Evolutionary conservation across 2,888 invertebrate species (phyloP).

Genomic region (Agonopterix subpropinquella): DNA sequence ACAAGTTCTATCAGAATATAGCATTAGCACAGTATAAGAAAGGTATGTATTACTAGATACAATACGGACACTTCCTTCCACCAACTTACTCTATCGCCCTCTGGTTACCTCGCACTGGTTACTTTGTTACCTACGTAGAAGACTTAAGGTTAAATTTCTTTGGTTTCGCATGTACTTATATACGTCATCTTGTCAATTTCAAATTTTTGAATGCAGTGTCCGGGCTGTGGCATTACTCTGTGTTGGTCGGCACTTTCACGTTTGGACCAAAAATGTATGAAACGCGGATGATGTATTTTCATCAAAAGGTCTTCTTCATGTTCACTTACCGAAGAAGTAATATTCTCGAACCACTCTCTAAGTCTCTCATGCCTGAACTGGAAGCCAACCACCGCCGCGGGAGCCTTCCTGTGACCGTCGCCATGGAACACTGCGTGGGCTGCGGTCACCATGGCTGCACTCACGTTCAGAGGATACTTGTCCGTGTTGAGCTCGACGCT

Average conservation of each 20-base stretch:
- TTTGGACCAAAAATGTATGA: background rate
- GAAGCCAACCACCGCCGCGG: conserved; percentile 83
- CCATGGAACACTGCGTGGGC: conserved; percentile 87
- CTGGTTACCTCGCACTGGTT: too few species aligned
- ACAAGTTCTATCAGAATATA: background rate
- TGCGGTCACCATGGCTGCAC: conserved; percentile 86
- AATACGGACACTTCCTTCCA: too few species aligned
- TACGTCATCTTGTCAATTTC: too few species aligned
- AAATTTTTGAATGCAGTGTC: too few species aligned
- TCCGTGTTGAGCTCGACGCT: conserved; percentile 56
- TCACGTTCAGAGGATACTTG: conserved; percentile 71
- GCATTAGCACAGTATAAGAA: too few species aligned
- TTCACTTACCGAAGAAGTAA: conserved; percentile 81
- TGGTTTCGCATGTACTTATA: too few species aligned
- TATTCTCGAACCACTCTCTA: conserved; percentile 85
- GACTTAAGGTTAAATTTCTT: too few species aligned
- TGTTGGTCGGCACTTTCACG: too few species aligned
- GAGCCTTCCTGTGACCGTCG: conserved; percentile 76
- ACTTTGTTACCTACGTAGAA: too few species aligned
- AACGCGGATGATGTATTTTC: background rate
- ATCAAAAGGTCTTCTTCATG: background rate
- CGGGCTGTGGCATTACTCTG: too few species aligned
- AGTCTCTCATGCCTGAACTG: conserved; percentile 89
- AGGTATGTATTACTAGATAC: too few species aligned
- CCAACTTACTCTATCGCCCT: too few species aligned